phyloP scores from a whole-genome alignment of 2,797 vertebrate species.

The Enteromius fasciolatus region DNA sequence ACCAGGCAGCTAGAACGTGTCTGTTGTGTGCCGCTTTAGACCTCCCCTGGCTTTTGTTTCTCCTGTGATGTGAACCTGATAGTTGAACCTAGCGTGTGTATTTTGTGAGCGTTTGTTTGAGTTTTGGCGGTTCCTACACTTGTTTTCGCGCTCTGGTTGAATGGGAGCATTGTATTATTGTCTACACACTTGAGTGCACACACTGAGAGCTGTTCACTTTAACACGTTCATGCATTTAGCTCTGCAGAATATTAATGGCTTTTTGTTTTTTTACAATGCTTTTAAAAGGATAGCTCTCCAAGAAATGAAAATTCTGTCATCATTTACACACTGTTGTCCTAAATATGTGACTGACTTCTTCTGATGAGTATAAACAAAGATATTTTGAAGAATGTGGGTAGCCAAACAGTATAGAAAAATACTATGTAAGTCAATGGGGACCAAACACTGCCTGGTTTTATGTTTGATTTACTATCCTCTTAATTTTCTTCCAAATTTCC shows the following conservation, averaged over 20 bases:
- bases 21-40: constrained; percentile 69
- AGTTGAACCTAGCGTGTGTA: constrained; percentile 42
- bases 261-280: background rate
- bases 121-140: constrained; percentile 57
- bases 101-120: constrained; percentile 29
- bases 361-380: background rate
- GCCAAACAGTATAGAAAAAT: background rate
- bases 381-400: background rate
- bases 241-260: background rate
- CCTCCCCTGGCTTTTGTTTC: constrained; percentile 69
- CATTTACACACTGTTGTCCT: background rate
- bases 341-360: background rate
- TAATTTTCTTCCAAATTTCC: background rate
- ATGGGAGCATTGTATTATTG: constrained; percentile 67
- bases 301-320: background rate
- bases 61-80: constrained; percentile 42
- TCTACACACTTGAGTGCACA: constrained; percentile 23
- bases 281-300: background rate
- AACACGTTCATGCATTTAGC: constrained; percentile 4
- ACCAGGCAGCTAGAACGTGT: constrained; percentile 63
- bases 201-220: background rate
- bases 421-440: background rate
- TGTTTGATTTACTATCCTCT: background rate
- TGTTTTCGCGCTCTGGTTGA: constrained; percentile 66
- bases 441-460: background rate